Conservation (phyloP, 37 sponge, comb jelly and placozoan genomes). For the Cladorhizidae sp. region DNA sequence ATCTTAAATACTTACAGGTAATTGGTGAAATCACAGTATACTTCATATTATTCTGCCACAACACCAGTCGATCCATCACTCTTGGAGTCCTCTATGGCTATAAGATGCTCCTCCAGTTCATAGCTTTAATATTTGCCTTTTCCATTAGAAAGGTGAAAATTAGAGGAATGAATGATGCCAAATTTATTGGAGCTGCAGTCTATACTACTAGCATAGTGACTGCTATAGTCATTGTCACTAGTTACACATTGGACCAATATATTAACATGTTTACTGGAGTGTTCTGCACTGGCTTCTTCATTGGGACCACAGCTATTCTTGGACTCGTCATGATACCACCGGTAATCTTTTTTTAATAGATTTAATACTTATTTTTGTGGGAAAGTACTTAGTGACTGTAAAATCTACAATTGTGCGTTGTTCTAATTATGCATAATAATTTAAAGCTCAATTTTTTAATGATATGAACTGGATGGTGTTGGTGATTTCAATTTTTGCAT, state of each 20-base stretch:
- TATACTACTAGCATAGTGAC: slow-evolving; percentile 44
- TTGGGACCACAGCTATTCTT: slow-evolving; percentile 38
- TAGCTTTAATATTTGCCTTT: slow-evolving; percentile 46
- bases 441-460: too few species aligned
- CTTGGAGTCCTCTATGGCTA: slow-evolving; percentile 52
- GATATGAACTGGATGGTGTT: too few species aligned
- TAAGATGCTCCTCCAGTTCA: slow-evolving; percentile 40
- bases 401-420: too few species aligned
- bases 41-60: slow-evolving; percentile 28
- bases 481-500: too few species aligned
- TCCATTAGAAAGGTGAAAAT: slow-evolving; percentile 54
- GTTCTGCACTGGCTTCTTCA: slow-evolving; percentile 14
- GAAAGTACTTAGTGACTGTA: too few species aligned
- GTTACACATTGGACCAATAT: slow-evolving; percentile 16
- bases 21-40: not conserved
- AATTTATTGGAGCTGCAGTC: slow-evolving; percentile 39
- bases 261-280: slow-evolving; percentile 27
- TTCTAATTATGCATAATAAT: too few species aligned
- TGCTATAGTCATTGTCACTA: slow-evolving; percentile 21
- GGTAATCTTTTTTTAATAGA: too few species aligned
- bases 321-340: slow-evolving; percentile 36
- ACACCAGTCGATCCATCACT: not conserved
- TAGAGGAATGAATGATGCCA: slow-evolving; percentile 53
- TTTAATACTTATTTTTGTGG: too few species aligned
- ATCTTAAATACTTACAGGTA: not conserved